Evolutionary conservation across 2,797 vertebrate species (phyloP), one percentile per base, ranked within the genome.

Genomic region (Aselliscus stoliczkanus): DNA sequence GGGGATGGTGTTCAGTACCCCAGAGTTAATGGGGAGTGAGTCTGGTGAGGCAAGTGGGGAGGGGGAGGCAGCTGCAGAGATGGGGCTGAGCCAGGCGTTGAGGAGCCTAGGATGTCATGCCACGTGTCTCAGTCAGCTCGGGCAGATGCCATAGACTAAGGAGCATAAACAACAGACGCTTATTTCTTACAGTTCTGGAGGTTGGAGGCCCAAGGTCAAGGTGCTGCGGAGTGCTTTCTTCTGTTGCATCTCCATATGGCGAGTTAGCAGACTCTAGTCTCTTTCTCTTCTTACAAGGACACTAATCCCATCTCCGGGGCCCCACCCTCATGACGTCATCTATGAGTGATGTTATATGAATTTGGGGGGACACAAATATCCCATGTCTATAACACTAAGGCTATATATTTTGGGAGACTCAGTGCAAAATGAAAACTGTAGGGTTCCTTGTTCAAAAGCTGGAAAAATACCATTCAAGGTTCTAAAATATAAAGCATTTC

Each of bases 81-180:
- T 75, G 21, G 50, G 39, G 4, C 47, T 64, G 17, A 10, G 15
- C 39, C 4, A 7, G 79, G 31, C 7, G 2, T 27, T 34, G 6
- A 25, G 37, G 70, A 18, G 21, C 31, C 56, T 21, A 3, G 27
- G n/a, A 21, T 23, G 13, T 11, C 17, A 4, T 0, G 23, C 21
- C 20, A 0, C 2, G 12, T 8, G 37, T 79, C 42, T 47, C 9
- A 5, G 10, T 69, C 1, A 3, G 73, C n/a, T n/a, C 6, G 0
- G 37, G 39, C 18, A 0, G 1, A n/a, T 21, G 5, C 21, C 12
- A 18, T 21, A n/a, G 20, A 27, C 62, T 54, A 8, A 0, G 37
- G 58, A 58, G 69, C 69, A 47, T 25, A 18, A 77, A 42, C 62
- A 69, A 7, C 82, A 52, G 42, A 52, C 27, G 0, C 21, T 60